Evolutionary conservation across 2,888 invertebrate genomes (phyloP).

Genomic region (Phanerotoma sp.): DNA sequence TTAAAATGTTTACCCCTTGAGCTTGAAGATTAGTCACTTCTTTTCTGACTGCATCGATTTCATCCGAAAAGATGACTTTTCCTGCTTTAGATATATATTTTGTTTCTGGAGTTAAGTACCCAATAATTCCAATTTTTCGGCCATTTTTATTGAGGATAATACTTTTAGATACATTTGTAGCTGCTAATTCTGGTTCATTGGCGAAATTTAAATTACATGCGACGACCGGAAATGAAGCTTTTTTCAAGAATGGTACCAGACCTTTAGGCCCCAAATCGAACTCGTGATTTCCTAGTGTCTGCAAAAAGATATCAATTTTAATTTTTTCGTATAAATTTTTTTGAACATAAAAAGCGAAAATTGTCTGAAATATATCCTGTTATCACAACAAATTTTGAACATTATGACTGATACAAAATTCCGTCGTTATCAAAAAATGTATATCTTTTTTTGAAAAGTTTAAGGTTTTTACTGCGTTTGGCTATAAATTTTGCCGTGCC

Average conservation of each 20-base stretch:
- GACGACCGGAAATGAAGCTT: slow-evolving; percentile 72
- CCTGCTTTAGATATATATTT: slow-evolving; percentile 61
- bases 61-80: slow-evolving; percentile 62
- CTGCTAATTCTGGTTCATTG: slow-evolving; percentile 64
- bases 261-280: slow-evolving; percentile 81
- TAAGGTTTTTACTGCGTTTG: too few species aligned
- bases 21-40: slow-evolving; percentile 67
- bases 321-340: not conserved
- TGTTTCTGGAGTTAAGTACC: slow-evolving; percentile 84
- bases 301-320: slow-evolving; percentile 34
- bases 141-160: slow-evolving; percentile 67
- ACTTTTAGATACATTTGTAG: slow-evolving; percentile 65
- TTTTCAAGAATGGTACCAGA: slow-evolving; percentile 72
- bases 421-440: too few species aligned
- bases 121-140: slow-evolving; percentile 76
- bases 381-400: not conserved
- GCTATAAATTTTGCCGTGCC: too few species aligned
- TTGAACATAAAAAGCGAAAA: not conserved
- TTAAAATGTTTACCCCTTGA: slow-evolving; percentile 74
- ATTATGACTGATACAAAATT: too few species aligned
- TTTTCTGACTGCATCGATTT: slow-evolving; percentile 67
- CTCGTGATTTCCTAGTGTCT: slow-evolving; percentile 94
- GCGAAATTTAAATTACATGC: slow-evolving; percentile 75
- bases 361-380: too few species aligned
- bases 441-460: too few species aligned